phyloP scores from a whole-genome alignment of 2,888 invertebrate genomes.

The Mesodorylaimus sp. region DNA sequence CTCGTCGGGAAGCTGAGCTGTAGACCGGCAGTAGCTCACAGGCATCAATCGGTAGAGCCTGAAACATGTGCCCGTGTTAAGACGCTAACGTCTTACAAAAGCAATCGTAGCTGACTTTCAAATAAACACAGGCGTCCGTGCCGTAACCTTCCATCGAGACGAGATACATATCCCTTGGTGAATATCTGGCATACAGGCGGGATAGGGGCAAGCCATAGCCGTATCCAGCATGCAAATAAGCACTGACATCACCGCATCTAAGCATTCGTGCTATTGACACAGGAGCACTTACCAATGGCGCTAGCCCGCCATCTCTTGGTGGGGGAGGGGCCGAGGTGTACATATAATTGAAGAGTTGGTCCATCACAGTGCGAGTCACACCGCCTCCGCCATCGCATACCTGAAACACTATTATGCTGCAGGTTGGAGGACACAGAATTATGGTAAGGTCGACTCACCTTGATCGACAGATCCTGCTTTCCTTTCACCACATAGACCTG shows the following conservation, averaged over 20 bases:
- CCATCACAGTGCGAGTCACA: constrained; percentile 52
- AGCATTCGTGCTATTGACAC: too few species aligned
- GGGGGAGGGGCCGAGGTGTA: constrained; percentile 97
- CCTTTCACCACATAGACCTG: constrained; percentile 66
- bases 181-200: constrained; percentile 85
- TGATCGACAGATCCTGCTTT: constrained; percentile 85
- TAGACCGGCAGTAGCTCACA: constrained; percentile 90
- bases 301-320: constrained; percentile 66
- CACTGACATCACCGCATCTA: too few species aligned
- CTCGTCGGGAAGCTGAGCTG: constrained; percentile 53
- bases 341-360: constrained; percentile 94
- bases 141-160: constrained; percentile 89
- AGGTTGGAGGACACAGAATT: not conserved
- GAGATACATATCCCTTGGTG: constrained; percentile 84
- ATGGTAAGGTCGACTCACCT: constrained; percentile 43
- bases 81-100: too few species aligned
- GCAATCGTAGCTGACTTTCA: constrained; percentile 71
- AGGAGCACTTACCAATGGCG: constrained; percentile 71
- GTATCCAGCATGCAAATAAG: constrained; percentile 42
- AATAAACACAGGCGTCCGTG: constrained; percentile 83
- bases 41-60: constrained; percentile 88
- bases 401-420: constrained; percentile 38
- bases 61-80: too few species aligned
- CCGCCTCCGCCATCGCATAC: constrained; percentile 90
- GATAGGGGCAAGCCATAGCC: constrained; percentile 94